These are phyloP conservation scores for Nothoprocta pentlandii DNA, from an alignment of 2,113 vertebrate genomes.

Conservation along the genomic window DNA sequence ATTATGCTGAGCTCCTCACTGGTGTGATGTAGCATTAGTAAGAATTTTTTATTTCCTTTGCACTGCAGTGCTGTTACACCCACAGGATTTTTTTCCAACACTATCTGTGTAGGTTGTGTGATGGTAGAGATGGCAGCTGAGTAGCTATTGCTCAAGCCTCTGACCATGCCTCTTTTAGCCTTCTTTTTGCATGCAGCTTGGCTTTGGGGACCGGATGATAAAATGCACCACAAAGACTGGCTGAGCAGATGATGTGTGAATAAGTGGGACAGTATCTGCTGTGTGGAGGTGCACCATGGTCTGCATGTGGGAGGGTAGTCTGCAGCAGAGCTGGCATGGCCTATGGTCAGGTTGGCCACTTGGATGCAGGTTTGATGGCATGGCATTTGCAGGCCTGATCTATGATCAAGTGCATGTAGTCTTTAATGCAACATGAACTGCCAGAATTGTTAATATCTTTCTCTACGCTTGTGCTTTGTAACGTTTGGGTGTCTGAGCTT, in stretches of 20 bases:
- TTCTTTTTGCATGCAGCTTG: background rate
- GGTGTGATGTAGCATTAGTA: background rate
- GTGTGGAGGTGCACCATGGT: background rate
- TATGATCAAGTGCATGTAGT: rapidly evolving
- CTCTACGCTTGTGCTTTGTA: background rate
- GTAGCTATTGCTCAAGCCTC: background rate
- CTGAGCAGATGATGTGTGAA: background rate
- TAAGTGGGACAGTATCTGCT: background rate
- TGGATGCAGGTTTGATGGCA: background rate
- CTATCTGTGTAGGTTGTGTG: background rate
- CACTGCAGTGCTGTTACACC: background rate
- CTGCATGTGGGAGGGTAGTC: background rate
- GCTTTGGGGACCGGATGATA: background rate
- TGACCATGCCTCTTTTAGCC: background rate
- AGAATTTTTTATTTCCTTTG: background rate
- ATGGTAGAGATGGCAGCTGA: background rate
- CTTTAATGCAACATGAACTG: background rate
- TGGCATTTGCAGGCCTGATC: background rate
- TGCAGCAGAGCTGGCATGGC: background rate
- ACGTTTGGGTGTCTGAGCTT: background rate
- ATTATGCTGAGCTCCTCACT: background rate
- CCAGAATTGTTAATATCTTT: background rate
- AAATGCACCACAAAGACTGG: background rate
- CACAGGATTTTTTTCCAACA: background rate
- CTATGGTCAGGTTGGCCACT: rapidly evolving